Evolutionary conservation across 2,113 vertebrate species (phyloP).

Genomic region (Scomber colias): DNA sequence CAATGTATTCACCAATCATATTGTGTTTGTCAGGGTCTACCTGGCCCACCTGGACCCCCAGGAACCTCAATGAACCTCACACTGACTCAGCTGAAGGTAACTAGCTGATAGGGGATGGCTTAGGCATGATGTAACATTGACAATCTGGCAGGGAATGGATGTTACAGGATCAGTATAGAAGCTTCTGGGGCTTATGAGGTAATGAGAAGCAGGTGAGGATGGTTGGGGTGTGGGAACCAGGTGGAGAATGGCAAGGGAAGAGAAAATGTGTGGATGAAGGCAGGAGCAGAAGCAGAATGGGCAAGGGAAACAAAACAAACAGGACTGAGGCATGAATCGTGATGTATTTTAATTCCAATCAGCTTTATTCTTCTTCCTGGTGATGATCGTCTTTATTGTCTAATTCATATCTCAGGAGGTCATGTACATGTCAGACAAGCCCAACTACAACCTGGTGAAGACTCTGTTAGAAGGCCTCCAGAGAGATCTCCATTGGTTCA

Average conservation of each 20-base stretch:
- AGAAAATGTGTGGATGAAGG: no score
- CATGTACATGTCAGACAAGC: conserved; percentile 76
- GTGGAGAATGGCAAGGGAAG: no score
- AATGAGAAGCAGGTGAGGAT: no score
- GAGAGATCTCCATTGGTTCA: conserved; percentile 80
- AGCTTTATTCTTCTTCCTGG: neutral
- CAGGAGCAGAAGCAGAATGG: no score
- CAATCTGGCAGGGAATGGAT: no score
- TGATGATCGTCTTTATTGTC: neutral
- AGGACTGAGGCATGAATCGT: no score
- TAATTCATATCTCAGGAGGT: conserved; percentile 69
- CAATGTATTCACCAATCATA: neutral
- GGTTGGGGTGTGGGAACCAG: no score
- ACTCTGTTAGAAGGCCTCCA: conserved; percentile 80
- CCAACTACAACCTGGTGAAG: conserved; percentile 73
- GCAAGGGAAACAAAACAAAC: no score
- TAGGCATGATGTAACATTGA: no score
- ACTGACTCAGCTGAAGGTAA: conserved; percentile 82
- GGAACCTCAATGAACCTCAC: conserved; percentile 77
- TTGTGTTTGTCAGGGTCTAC: conserved; percentile 78
- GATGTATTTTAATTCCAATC: no score
- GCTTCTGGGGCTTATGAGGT: no score
- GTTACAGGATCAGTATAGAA: no score
- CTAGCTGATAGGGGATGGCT: neutral
- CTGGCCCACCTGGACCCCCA: conserved; percentile 82